Percentiles rank a stretch among this genome's conserved stretches.
These are phyloP conservation scores for Peromyscus aztecus DNA, from an alignment of 2,797 vertebrate genomes.

Conservation along the genomic window DNA sequence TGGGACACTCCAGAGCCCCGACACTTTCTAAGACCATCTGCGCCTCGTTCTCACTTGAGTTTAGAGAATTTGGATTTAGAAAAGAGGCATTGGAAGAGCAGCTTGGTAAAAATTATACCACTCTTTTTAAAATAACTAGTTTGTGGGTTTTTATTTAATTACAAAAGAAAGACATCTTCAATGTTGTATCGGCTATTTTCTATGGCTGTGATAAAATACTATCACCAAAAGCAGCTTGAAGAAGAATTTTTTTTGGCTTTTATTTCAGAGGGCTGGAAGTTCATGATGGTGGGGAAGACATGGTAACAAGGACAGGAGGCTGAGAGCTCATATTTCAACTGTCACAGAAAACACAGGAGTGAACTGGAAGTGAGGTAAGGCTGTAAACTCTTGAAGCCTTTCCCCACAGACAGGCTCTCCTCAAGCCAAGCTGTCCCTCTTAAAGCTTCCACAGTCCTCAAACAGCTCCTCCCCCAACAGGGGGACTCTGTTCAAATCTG, in stretches of 20 bases:
- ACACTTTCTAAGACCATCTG: slow-evolving; percentile 36
- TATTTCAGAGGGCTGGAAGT: background rate
- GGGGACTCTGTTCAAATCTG: background rate
- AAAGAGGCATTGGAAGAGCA: background rate
- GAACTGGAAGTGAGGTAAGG: too few species aligned
- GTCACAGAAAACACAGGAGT: background rate
- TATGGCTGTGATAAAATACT: background rate
- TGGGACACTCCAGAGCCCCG: background rate
- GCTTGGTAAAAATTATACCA: background rate
- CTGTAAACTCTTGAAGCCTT: background rate
- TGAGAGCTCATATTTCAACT: background rate
- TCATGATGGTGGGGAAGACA: background rate
- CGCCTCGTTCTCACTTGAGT: background rate
- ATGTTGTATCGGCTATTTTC: background rate
- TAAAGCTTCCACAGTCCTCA: background rate
- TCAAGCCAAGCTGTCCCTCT: background rate
- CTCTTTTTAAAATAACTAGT: background rate
- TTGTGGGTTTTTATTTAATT: slow-evolving; percentile 34
- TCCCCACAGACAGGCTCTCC: background rate
- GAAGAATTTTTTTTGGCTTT: background rate
- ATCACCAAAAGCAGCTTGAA: background rate
- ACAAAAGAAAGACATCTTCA: background rate
- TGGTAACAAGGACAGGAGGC: background rate
- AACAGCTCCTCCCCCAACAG: background rate
- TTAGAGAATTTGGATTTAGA: background rate